Conservation (phyloP, 2,797 vertebrate genomes). For the Takifugu ocellatus region DNA sequence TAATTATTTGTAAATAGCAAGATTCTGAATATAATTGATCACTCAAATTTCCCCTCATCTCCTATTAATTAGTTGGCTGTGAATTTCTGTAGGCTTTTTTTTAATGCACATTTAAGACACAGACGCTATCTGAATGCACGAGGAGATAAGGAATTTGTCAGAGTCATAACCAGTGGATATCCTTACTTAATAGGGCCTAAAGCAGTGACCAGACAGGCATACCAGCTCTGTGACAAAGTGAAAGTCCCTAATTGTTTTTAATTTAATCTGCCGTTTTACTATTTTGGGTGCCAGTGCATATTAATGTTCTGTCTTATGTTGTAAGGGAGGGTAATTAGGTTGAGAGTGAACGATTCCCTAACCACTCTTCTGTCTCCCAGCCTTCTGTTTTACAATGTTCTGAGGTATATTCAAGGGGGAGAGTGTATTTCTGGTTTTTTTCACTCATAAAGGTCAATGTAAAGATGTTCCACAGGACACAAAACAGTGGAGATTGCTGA, state of each 20-base stretch:
- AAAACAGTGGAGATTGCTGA: too few relatives aligned
- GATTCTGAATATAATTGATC: constrained; percentile 90
- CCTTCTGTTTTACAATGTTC: constrained; percentile 77
- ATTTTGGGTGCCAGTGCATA: constrained; percentile 74
- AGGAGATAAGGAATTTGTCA: constrained; percentile 40
- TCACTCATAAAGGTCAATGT: constrained; percentile 44
- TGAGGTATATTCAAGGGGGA: constrained; percentile 63
- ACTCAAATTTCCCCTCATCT: constrained; percentile 64
- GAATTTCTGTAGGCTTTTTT: constrained; percentile 40
- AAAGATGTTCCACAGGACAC: constrained; percentile 18
- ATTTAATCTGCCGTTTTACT: constrained; percentile 72
- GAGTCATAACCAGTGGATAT: constrained; percentile 48
- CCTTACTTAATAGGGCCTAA: constrained; percentile 58
- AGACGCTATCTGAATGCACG: constrained; percentile 23
- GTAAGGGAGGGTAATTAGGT: constrained; percentile 77
- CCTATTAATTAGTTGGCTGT: constrained; percentile 69
- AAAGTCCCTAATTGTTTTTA: constrained; percentile 72
- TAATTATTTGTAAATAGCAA: constrained; percentile 95
- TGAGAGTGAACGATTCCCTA: constrained; percentile 76
- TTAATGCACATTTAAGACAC: constrained; percentile 17
- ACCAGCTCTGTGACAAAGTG: constrained; percentile 64
- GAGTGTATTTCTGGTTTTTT: constrained; percentile 13
- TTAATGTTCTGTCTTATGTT: constrained; percentile 74
- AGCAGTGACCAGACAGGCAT: constrained; percentile 68
- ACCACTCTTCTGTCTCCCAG: constrained; percentile 76